Conservation (phyloP, 2,113 vertebrate genomes). For the Vicugna pacos region DNA sequence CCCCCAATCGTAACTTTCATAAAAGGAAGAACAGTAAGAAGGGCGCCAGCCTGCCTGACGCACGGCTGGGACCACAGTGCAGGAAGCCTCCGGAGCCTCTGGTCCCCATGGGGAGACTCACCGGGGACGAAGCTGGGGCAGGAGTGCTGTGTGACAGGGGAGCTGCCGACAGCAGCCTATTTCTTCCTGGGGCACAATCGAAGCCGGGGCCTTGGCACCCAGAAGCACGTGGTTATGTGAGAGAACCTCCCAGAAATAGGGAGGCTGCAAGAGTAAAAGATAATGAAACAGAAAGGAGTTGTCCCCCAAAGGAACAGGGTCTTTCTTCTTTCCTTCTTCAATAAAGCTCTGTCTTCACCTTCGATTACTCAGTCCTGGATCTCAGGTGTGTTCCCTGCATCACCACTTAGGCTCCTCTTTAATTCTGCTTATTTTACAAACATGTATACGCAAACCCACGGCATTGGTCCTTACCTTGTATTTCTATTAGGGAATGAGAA, state of each 20-base stretch:
- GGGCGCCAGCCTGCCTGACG: background rate
- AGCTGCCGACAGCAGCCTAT: background rate
- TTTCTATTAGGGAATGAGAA: background rate
- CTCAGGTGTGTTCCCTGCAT: background rate
- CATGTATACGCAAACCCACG: background rate
- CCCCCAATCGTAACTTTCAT: background rate
- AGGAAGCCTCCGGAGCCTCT: background rate
- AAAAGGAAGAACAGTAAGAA: background rate
- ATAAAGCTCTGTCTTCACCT: background rate
- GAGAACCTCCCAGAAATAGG: background rate
- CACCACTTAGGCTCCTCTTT: background rate
- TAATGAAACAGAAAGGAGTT: background rate
- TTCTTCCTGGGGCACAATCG: background rate
- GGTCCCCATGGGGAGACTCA: background rate
- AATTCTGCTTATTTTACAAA: background rate
- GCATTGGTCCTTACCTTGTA: background rate
- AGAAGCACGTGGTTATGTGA: background rate
- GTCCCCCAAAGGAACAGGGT: background rate
- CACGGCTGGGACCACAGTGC: background rate
- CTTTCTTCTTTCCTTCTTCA: background rate
- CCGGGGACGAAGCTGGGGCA: background rate
- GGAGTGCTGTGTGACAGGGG: background rate
- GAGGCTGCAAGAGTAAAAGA: background rate
- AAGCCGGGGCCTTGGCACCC: background rate
- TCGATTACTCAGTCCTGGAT: background rate